Conservation (phyloP, 2,888 invertebrate genomes). For the Drosophila multiciliata region DNA sequence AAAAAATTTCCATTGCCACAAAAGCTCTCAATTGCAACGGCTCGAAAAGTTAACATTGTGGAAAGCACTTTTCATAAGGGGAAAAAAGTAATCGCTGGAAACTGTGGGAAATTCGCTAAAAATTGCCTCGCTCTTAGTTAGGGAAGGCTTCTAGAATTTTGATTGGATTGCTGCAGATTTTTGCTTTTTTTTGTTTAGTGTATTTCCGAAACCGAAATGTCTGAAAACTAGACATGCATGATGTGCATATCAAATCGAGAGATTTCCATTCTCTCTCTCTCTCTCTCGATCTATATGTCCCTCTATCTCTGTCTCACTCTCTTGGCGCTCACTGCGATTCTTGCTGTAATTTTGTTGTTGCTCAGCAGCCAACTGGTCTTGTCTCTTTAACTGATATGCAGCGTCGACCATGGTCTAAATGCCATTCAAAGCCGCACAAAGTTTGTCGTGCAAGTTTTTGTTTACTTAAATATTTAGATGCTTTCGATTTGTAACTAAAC, state of each 20-base stretch:
- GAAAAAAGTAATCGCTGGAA: neutral
- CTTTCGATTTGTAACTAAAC: neutral
- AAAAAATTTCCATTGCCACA: constrained; percentile 2
- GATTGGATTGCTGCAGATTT: constrained; percentile 15
- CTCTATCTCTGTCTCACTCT: neutral
- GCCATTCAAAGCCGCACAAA: neutral
- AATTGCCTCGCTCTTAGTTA: constrained; percentile 5
- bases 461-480: neutral
- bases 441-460: neutral
- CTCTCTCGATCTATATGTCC: neutral
- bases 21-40: constrained; percentile 28
- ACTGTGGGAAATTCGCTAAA: neutral
- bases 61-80: constrained; percentile 8
- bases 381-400: neutral
- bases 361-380: neutral
- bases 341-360: neutral
- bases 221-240: neutral
- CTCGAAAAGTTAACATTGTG: constrained; percentile 12
- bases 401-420: neutral
- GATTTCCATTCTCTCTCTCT: neutral
- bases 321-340: neutral
- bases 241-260: neutral
- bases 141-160: constrained; percentile 8
- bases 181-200: neutral
- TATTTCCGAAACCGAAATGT: neutral